A percentile compares a stretch with the other conserved stretches of the same genome.
phyloP scores from a whole-genome alignment of 1,140 invertebrate species.

The Nilaparvata lugens region DNA sequence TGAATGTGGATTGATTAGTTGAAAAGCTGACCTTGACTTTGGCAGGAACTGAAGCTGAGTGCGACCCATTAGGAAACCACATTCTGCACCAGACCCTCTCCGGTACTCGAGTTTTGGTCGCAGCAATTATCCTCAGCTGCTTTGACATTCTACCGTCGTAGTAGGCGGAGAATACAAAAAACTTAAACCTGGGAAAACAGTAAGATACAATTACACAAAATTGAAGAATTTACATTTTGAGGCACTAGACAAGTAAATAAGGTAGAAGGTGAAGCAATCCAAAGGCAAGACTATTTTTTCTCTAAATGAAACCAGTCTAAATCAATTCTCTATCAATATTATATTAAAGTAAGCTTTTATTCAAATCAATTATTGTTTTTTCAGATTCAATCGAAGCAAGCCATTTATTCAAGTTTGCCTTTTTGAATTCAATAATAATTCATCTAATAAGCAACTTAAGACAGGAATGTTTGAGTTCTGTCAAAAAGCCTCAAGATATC shows the following conservation, averaged over 20 bases:
- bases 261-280: neutral
- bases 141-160: conserved; percentile 60
- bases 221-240: too few relatives aligned
- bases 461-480: too few relatives aligned
- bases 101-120: conserved; percentile 69
- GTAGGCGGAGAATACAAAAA: conserved; percentile 86
- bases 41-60: conserved; percentile 59
- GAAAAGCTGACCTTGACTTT: conserved; percentile 59
- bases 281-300: neutral
- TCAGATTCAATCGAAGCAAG: too few relatives aligned
- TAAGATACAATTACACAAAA: neutral
- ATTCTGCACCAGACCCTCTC: conserved; percentile 81
- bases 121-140: conserved; percentile 71
- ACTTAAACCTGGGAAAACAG: conserved; percentile 56
- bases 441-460: too few relatives aligned
- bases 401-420: too few relatives aligned
- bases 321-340: too few relatives aligned
- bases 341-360: too few relatives aligned
- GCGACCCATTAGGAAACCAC: conserved; percentile 51
- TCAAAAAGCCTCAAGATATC: too few relatives aligned
- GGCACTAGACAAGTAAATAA: neutral
- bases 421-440: too few relatives aligned
- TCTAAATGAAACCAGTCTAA: neutral
- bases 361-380: too few relatives aligned
- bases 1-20: too few relatives aligned